phyloP scores from a whole-genome alignment of 92 coral and sea anemone species.

The Heliopora coerulea region DNA sequence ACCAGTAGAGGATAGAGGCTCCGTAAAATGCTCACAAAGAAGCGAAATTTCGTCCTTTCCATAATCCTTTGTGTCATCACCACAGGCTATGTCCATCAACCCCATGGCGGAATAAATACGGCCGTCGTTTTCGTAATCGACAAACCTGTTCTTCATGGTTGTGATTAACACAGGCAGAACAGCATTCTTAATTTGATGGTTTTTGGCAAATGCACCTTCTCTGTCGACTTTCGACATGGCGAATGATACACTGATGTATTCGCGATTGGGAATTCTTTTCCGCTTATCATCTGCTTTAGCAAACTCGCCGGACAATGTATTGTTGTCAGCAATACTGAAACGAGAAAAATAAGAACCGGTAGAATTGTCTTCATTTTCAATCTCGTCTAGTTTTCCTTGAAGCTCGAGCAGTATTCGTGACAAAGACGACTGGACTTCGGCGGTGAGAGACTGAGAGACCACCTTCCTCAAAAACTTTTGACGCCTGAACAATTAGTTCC shows the following conservation, averaged over 20 bases:
- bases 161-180: too few relatives aligned
- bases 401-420: background rate
- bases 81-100: too few relatives aligned
- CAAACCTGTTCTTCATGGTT: too few relatives aligned
- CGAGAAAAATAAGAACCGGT: background rate
- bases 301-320: slow-evolving; percentile 1
- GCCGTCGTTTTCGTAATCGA: too few relatives aligned
- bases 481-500: slow-evolving; percentile 39
- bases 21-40: too few relatives aligned
- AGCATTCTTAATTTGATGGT: too few relatives aligned
- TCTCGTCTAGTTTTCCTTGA: background rate
- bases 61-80: too few relatives aligned
- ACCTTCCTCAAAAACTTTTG: slow-evolving; percentile 42
- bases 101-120: too few relatives aligned
- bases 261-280: background rate
- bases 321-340: slow-evolving; percentile 2
- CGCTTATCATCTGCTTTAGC: slow-evolving; percentile 10
- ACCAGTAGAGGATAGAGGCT: too few relatives aligned
- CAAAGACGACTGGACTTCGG: slow-evolving; percentile 24
- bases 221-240: background rate
- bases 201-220: too few relatives aligned
- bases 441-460: slow-evolving; percentile 34
- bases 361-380: background rate
- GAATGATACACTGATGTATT: background rate
- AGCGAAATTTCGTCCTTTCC: too few relatives aligned